phyloP scores from a whole-genome alignment of 2,797 vertebrate species.

The Gallinago solitaria region DNA sequence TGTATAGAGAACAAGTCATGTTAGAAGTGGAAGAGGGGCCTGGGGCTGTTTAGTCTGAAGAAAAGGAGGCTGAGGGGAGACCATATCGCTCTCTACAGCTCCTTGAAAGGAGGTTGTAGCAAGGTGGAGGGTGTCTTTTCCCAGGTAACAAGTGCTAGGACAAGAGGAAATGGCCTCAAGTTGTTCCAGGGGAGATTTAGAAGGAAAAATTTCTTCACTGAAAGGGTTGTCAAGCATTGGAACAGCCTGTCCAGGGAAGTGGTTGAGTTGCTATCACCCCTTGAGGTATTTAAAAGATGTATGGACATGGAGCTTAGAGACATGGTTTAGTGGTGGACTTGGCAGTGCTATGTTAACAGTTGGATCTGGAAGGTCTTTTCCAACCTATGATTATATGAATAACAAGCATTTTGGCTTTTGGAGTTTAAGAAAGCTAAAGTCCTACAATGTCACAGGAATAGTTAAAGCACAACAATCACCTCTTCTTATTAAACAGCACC shows the following conservation, averaged over 20 bases:
- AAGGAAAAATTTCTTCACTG: neutral
- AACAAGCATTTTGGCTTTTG: neutral
- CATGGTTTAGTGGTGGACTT: neutral
- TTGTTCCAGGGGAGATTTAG: neutral
- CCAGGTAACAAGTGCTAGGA: neutral
- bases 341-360: accelerated
- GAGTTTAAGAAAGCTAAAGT: neutral
- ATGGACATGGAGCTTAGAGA: accelerated
- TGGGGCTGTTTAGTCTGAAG: accelerated
- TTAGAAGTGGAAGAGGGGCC: accelerated
- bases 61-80: neutral
- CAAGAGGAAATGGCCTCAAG: neutral
- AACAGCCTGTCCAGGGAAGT: neutral
- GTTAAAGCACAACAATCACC: neutral
- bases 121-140: neutral
- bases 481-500: neutral
- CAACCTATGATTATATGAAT: neutral
- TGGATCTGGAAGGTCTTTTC: neutral
- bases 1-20: neutral
- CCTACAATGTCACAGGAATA: neutral
- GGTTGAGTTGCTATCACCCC: no score
- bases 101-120: neutral
- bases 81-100: neutral
- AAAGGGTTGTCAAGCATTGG: neutral
- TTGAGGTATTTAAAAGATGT: neutral